Conservation (phyloP, 2,113 vertebrate genomes). For the Okapia johnstoni region DNA sequence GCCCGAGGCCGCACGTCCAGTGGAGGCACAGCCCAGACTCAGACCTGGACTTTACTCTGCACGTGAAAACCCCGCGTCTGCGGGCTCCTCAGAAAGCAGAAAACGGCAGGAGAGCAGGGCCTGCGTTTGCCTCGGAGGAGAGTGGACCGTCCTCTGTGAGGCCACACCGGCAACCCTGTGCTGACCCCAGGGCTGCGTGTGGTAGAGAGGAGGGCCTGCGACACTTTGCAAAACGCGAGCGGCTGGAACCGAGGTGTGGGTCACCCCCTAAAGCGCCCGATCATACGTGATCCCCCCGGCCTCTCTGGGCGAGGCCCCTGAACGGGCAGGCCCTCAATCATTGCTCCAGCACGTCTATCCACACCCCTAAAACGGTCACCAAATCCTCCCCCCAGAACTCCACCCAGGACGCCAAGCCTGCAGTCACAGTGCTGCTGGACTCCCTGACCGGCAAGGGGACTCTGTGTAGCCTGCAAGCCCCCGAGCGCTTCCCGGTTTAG, state of each 20-base stretch:
- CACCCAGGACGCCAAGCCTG: rapidly evolving
- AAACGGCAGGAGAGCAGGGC: rapidly evolving
- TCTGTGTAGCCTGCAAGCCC: rapidly evolving
- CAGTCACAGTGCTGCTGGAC: neutral
- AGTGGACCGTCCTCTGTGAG: rapidly evolving
- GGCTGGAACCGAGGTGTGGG: rapidly evolving
- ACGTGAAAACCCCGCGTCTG: rapidly evolving
- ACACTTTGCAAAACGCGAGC: rapidly evolving
- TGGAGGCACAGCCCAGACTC: neutral
- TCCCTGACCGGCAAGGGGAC: rapidly evolving
- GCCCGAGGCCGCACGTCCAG: rapidly evolving
- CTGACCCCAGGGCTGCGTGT: rapidly evolving
- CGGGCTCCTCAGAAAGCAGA: rapidly evolving
- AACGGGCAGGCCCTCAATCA: rapidly evolving
- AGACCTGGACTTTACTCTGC: neutral
- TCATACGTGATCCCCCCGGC: rapidly evolving
- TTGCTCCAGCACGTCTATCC: rapidly evolving
- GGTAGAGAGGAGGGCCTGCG: neutral
- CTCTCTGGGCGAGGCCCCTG: neutral
- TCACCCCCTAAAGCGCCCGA: rapidly evolving
- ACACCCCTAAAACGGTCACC: rapidly evolving
- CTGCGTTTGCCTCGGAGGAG: rapidly evolving
- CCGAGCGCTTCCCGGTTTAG: rapidly evolving
- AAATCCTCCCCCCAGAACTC: neutral
- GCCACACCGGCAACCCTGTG: rapidly evolving